These are phyloP conservation scores for Andrena bicolor DNA, from an alignment of 2,888 invertebrate species.

Conservation along the genomic window DNA sequence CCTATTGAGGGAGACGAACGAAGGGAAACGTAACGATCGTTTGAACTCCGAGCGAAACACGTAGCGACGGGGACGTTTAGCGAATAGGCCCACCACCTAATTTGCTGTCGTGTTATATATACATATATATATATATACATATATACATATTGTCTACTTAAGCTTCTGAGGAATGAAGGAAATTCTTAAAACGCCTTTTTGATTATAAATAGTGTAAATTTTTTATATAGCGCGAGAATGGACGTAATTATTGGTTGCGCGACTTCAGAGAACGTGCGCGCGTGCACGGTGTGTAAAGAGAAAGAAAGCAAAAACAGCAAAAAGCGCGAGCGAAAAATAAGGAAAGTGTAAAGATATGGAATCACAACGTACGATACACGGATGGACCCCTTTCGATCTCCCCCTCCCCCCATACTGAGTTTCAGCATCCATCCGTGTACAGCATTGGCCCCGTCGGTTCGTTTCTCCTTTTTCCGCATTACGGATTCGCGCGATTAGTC, in stretches of 20 bases:
- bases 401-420: not conserved
- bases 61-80: slow-evolving; percentile 73
- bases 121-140: slow-evolving; percentile 36
- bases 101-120: slow-evolving; percentile 73
- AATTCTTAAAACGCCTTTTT: slow-evolving; percentile 81
- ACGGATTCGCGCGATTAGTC: slow-evolving; percentile 12
- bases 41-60: not conserved
- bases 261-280: slow-evolving; percentile 66
- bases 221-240: slow-evolving; percentile 83
- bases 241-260: slow-evolving; percentile 75
- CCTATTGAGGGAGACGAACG: not conserved
- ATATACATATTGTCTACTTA: slow-evolving; percentile 72
- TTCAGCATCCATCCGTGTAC: not conserved
- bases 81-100: slow-evolving; percentile 73
- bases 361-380: slow-evolving; percentile 60
- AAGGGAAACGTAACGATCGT: slow-evolving; percentile 14
- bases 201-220: slow-evolving; percentile 85
- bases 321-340: slow-evolving; percentile 15
- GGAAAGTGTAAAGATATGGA: slow-evolving; percentile 40
- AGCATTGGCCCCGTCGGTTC: not conserved
- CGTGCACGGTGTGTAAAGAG: slow-evolving; percentile 79
- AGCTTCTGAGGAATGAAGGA: slow-evolving; percentile 69
- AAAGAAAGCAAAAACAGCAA: slow-evolving; percentile 14
- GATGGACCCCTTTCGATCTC: slow-evolving; percentile 65
- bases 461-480: slow-evolving; percentile 26